Conservation (phyloP, 2,797 vertebrate species). For the Meda fulgida region DNA sequence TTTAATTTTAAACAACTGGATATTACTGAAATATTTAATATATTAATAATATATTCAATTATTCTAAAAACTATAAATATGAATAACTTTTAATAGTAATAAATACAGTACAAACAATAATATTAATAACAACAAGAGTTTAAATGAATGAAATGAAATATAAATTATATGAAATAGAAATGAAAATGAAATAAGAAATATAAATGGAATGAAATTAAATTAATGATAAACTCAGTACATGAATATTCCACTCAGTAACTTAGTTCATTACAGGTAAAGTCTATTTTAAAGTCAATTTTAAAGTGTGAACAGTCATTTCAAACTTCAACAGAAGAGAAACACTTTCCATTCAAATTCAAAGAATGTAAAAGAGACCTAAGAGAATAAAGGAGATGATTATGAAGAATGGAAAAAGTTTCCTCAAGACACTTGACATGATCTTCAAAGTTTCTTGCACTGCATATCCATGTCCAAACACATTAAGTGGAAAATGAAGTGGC, state of each 20-base stretch:
- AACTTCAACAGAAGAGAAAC: background rate
- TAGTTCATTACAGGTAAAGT: background rate
- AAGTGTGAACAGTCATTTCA: background rate
- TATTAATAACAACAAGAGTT: background rate
- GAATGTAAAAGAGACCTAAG: background rate
- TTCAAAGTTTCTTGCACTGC: conserved; percentile 3
- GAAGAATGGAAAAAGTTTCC: conserved; percentile 14
- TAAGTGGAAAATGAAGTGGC: conserved; percentile 30
- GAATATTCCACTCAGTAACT: background rate
- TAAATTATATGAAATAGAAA: too few relatives aligned
- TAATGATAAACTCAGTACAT: too few relatives aligned
- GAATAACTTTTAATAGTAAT: background rate
- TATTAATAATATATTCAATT: too few relatives aligned
- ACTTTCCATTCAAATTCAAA: background rate
- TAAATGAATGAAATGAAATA: too few relatives aligned
- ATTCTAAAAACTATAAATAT: background rate
- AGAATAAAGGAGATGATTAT: background rate
- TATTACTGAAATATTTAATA: too few relatives aligned
- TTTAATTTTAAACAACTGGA: too few relatives aligned
- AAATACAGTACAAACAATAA: background rate
- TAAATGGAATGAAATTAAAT: too few relatives aligned
- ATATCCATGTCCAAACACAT: conserved; percentile 32
- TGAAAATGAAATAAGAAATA: too few relatives aligned
- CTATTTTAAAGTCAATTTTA: background rate
- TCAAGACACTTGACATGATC: conserved; percentile 9